These are phyloP conservation scores for Thamnophis elegans DNA, from an alignment of 2,797 vertebrate genomes.

Conservation along the genomic window DNA sequence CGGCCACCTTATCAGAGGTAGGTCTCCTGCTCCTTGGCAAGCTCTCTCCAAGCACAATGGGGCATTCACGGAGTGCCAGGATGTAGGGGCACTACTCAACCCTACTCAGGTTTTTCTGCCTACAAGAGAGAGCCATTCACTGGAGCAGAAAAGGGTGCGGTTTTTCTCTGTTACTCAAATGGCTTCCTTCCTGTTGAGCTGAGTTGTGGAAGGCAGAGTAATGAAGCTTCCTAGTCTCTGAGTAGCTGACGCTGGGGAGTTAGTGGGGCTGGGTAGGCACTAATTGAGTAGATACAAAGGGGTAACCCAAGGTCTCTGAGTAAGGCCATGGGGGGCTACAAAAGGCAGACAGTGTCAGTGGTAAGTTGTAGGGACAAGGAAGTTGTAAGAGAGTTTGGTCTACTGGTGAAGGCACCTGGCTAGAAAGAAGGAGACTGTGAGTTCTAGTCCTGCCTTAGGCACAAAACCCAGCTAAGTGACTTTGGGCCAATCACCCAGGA, in stretches of 20 bases:
- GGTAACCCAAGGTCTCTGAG: neutral
- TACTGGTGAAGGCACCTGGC: too few relatives aligned
- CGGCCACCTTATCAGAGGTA: neutral
- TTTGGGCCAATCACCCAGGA: too few relatives aligned
- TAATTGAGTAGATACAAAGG: neutral
- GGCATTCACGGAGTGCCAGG: neutral
- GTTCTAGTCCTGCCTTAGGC: too few relatives aligned
- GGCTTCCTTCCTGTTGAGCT: neutral
- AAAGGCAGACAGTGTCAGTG: neutral
- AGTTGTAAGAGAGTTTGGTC: too few relatives aligned
- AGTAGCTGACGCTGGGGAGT: too few relatives aligned
- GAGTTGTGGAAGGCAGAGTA: neutral
- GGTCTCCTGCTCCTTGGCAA: neutral
- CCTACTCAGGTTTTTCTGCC: rapidly evolving
- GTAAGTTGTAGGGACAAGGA: neutral
- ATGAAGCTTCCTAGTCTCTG: too few relatives aligned
- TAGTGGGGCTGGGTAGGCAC: neutral
- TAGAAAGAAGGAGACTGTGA: too few relatives aligned
- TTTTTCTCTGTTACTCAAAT: too few relatives aligned
- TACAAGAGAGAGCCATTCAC: neutral
- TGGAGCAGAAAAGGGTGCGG: neutral
- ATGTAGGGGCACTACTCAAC: too few relatives aligned
- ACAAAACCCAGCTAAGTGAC: too few relatives aligned
- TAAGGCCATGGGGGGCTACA: neutral
- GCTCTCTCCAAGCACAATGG: neutral